phyloP scores from a whole-genome alignment of 1,140 invertebrate genomes.

The Aethina tumida region DNA sequence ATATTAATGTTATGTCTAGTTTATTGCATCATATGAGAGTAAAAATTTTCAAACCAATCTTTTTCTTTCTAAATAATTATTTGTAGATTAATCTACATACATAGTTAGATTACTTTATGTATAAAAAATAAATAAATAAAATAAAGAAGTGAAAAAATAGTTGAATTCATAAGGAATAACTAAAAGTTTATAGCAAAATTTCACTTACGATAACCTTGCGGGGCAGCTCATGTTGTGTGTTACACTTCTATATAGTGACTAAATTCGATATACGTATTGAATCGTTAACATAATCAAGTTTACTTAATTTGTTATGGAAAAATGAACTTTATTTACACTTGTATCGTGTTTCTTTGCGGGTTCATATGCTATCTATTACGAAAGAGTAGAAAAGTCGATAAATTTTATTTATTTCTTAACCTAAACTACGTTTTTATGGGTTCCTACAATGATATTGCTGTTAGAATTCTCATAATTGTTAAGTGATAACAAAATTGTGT shows the following conservation, averaged over 20 bases:
- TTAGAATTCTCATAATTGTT: too few species aligned
- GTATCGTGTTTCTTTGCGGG: too few species aligned
- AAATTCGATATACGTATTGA: conserved; percentile 8
- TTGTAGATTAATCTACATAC: not conserved
- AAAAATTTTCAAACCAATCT: not conserved
- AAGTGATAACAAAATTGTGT: too few species aligned
- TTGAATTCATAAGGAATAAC: conserved; percentile 6
- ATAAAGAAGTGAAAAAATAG: conserved; percentile 1
- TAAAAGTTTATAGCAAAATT: too few species aligned
- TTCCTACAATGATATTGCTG: too few species aligned
- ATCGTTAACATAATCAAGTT: conserved; percentile 16
- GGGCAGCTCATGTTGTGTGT: conserved; percentile 18
- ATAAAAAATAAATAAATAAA: conserved; percentile 7
- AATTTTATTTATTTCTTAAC: too few species aligned
- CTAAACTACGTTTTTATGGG: too few species aligned
- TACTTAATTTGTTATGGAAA: conserved; percentile 17
- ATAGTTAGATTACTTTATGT: conserved; percentile 1
- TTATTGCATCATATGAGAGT: not conserved
- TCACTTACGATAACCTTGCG: conserved; percentile 12
- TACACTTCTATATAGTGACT: conserved; percentile 8
- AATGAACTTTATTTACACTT: conserved; percentile 16
- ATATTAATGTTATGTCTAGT: too few species aligned
- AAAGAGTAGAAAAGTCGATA: too few species aligned
- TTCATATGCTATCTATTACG: too few species aligned
- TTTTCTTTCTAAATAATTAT: not conserved